Evolutionary conservation across 2,888 invertebrate species (phyloP).

Genomic region (Chorisops tibialis): DNA sequence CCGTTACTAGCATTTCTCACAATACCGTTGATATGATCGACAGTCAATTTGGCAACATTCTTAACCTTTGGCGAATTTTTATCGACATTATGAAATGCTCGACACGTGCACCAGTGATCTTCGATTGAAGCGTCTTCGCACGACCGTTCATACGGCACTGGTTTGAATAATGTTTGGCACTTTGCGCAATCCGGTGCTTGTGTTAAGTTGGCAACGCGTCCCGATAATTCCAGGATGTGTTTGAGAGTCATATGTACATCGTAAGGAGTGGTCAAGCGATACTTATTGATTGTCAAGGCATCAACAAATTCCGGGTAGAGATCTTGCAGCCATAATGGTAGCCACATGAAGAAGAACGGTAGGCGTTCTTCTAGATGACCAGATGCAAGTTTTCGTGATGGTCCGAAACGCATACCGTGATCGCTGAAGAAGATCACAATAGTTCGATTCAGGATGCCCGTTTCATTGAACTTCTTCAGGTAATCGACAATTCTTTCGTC

Average conservation of each 20-base stretch:
- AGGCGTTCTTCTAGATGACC: constrained; percentile 77
- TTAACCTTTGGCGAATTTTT: constrained; percentile 54
- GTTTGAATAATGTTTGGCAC: constrained; percentile 62
- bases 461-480: constrained; percentile 58
- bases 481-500: constrained; percentile 62
- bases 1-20: constrained; percentile 28
- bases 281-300: constrained; percentile 60
- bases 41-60: constrained; percentile 53
- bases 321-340: constrained; percentile 61
- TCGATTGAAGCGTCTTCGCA: constrained; percentile 63
- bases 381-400: constrained; percentile 62
- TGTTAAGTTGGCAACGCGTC: constrained; percentile 39
- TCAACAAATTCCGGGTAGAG: constrained; percentile 56
- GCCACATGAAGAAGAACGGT: constrained; percentile 68
- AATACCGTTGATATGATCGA: constrained; percentile 43
- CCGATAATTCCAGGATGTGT: constrained; percentile 56
- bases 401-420: constrained; percentile 75
- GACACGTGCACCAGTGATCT: constrained; percentile 71
- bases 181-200: constrained; percentile 55
- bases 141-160: constrained; percentile 57
- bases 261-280: constrained; percentile 70
- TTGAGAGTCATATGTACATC: constrained; percentile 65
- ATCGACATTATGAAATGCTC: constrained; percentile 44
- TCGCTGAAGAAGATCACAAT: constrained; percentile 73
- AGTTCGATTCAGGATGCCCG: constrained; percentile 61